Evolutionary conservation across 64 coral and sea anemone species (phyloP).

Genomic region (Porites lutea): DNA sequence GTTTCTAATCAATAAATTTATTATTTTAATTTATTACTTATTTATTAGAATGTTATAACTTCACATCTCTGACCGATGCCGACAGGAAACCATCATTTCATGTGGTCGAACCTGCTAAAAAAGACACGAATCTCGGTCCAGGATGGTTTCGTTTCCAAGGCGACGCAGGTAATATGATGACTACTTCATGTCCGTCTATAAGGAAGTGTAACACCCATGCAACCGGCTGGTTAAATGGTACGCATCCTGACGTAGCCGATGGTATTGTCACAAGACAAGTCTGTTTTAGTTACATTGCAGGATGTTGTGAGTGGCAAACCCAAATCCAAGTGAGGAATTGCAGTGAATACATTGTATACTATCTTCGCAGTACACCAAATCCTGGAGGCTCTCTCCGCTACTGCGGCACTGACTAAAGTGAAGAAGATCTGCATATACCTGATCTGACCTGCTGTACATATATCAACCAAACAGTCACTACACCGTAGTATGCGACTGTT

Average conservation of each 20-base stretch:
- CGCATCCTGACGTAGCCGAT: background rate
- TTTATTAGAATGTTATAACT: background rate
- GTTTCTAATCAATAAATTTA: no score
- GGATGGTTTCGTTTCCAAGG: conserved; percentile 5
- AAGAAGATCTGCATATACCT: no score
- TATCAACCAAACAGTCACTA: no score
- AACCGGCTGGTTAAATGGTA: background rate
- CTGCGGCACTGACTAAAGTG: background rate
- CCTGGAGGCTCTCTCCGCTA: no score
- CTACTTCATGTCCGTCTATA: background rate
- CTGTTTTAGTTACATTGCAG: background rate
- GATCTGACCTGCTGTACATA: no score
- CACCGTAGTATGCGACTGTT: no score
- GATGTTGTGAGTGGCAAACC: background rate
- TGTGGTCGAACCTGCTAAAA: background rate
- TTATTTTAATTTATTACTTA: no score
- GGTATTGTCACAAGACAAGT: background rate
- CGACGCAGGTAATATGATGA: background rate
- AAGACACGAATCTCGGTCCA: background rate
- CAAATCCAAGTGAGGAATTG: background rate
- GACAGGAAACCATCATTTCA: background rate
- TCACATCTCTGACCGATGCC: background rate
- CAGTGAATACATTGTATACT: no score
- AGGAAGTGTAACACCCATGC: background rate
- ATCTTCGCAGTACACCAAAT: no score